These are phyloP conservation scores for Drosophila kepulauana DNA, from an alignment of 1,140 invertebrate genomes.

Conservation along the genomic window DNA sequence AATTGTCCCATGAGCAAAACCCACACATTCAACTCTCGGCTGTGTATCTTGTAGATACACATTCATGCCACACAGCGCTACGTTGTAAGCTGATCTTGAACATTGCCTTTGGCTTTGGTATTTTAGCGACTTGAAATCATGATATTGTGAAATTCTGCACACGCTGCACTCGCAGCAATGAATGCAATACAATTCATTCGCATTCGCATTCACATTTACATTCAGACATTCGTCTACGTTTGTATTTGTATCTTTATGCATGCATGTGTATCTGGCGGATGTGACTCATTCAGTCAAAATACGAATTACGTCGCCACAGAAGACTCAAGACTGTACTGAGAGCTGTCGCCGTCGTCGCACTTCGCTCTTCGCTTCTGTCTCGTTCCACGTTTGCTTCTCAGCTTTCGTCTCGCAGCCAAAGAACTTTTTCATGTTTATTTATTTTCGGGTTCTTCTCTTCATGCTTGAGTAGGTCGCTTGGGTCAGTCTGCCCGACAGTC, in stretches of 20 bases:
- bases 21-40: background rate
- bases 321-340: conserved; percentile 8
- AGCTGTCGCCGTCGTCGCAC: background rate
- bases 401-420: conserved; percentile 36
- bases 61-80: conserved; percentile 12
- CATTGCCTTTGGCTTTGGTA: conserved; percentile 8
- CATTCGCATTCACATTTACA: conserved; percentile 5
- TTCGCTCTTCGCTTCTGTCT: background rate
- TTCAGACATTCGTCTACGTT: background rate
- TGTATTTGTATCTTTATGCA: background rate
- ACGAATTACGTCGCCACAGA: conserved; percentile 49
- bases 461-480: conserved; percentile 66
- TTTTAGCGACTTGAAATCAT: conserved; percentile 10
- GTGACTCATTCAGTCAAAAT: conserved; percentile 70
- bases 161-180: conserved; percentile 30
- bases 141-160: conserved; percentile 54
- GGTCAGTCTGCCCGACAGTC: conserved; percentile 23
- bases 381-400: conserved; percentile 14
- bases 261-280: conserved; percentile 58
- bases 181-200: conserved; percentile 45
- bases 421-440: conserved; percentile 26
- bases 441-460: conserved; percentile 55
- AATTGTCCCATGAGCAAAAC: conserved; percentile 27
- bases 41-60: background rate
- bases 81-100: conserved; percentile 45